Base-by-base conservation (phyloP, 2,113 vertebrate genomes). In the Xiphophorus couchianus region DNA sequence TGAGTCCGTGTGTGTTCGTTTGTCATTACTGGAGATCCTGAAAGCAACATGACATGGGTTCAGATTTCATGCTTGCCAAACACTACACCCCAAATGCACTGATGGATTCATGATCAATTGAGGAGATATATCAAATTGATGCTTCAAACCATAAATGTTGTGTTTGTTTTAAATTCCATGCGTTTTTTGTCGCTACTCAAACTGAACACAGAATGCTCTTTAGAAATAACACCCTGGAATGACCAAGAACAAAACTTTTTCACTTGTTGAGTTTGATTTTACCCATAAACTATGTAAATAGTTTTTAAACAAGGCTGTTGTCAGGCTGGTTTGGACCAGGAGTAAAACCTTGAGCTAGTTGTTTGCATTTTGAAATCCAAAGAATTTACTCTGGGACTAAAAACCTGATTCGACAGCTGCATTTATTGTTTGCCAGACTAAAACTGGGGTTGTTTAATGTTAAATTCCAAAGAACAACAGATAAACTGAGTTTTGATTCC, bases 51-150 rank as follows among this genome's bases (percentile, higher is more conserved):
- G 64, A 60, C 35, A 33, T 37, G 33, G 51, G 65, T 25, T 66
- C 63, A 60, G 8, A 60, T 31, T 54, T 42, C 27, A 35, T 48
- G 30, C 70, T n/a, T 27, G 66, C 66, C 66, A 68, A 68, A 28
- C 27, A 48, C 66, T 35, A 68, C 66, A 68, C 54, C 35, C 58
- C 28, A 22, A 51, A 69, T 25, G 44, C 29, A 51, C 44, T 69
- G 67, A 69, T 25, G n/a, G 70, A 42, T 72, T 62, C 61, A 62
- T 9, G 14, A 72, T 62, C 29, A 15, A 31, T 65, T 28, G 27
- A 33, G 14, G 31, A 51, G 51, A 33, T n/a, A 44, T 58, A 33
- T 70, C 22, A 58, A 70, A 70, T 12, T 11, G n/a, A 65, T 29
- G 25, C 29, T 54, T n/a, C 11, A 25, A 65, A 65, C 29, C 42